These are phyloP conservation scores for Rhopilema esculentum DNA, from an alignment of 30 jellyfish, hydroid and myxozoan species.

Conservation along the genomic window DNA sequence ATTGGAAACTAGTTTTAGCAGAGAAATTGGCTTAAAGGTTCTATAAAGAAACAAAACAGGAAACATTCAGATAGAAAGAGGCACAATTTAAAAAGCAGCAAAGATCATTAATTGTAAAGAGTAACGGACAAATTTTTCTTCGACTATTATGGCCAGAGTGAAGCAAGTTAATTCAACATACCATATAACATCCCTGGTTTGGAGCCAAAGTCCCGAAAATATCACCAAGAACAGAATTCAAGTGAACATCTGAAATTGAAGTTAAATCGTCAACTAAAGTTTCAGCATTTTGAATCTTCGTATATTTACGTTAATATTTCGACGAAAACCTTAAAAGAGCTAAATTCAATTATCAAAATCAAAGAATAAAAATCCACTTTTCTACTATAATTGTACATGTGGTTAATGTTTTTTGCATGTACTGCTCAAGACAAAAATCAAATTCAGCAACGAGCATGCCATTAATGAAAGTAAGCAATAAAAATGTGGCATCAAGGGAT, in stretches of 20 bases:
- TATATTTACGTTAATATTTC: background rate
- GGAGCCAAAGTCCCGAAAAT: conserved; percentile 81
- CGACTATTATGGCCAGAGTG: background rate
- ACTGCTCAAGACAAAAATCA: too few relatives aligned
- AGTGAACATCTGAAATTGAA: conserved; percentile 82
- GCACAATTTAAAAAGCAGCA: too few relatives aligned
- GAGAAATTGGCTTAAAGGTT: too few relatives aligned
- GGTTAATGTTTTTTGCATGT: too few relatives aligned
- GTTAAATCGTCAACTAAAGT: background rate
- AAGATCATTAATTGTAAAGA: too few relatives aligned
- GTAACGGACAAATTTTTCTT: background rate
- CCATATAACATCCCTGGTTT: conserved; percentile 84
- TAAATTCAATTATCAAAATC: too few relatives aligned
- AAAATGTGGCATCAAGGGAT: too few relatives aligned
- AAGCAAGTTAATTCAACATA: conserved; percentile 7
- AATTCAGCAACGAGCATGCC: background rate
- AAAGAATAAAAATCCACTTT: too few relatives aligned
- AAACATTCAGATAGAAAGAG: background rate
- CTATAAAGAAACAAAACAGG: background rate
- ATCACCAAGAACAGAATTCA: conserved; percentile 87
- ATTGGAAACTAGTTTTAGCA: too few relatives aligned
- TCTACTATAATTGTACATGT: too few relatives aligned
- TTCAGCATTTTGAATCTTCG: too few relatives aligned
- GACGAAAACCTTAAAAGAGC: too few relatives aligned
- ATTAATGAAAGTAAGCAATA: background rate